phyloP scores from a whole-genome alignment of 2,797 vertebrate genomes.

The Oophaga sylvatica region DNA sequence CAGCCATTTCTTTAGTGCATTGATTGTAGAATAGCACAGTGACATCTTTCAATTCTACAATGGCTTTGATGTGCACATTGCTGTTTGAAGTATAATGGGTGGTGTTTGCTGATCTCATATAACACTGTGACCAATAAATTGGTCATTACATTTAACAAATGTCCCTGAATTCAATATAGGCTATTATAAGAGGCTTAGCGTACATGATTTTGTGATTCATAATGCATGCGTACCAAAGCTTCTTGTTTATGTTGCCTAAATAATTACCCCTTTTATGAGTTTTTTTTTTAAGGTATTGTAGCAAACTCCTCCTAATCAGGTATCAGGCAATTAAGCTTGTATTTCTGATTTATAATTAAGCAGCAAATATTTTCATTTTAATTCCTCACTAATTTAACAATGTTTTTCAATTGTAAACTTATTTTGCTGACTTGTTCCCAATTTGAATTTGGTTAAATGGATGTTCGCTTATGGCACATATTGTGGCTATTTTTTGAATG shows the following conservation, averaged over 20 bases:
- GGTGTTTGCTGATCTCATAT: not conserved
- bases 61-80: not conserved
- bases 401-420: not conserved
- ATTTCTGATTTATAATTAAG: not conserved
- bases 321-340: not conserved
- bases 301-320: not conserved
- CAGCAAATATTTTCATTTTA: not conserved
- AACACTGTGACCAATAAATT: conserved; percentile 5
- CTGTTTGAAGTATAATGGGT: not conserved
- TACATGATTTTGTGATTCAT: not conserved
- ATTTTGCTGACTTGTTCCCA: too few species aligned
- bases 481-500: too few species aligned
- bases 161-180: not conserved
- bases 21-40: too few species aligned
- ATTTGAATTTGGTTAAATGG: too few species aligned
- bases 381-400: not conserved
- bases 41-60: not conserved
- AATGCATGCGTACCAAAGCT: not conserved
- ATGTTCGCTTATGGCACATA: too few species aligned
- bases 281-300: not conserved
- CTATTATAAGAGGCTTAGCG: not conserved
- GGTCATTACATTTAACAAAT: not conserved
- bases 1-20: too few species aligned
- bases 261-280: not conserved
- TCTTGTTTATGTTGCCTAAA: not conserved